phyloP scores from a whole-genome alignment of 37 sponge, comb jelly and placozoan genomes.

The Geodia barretti region DNA sequence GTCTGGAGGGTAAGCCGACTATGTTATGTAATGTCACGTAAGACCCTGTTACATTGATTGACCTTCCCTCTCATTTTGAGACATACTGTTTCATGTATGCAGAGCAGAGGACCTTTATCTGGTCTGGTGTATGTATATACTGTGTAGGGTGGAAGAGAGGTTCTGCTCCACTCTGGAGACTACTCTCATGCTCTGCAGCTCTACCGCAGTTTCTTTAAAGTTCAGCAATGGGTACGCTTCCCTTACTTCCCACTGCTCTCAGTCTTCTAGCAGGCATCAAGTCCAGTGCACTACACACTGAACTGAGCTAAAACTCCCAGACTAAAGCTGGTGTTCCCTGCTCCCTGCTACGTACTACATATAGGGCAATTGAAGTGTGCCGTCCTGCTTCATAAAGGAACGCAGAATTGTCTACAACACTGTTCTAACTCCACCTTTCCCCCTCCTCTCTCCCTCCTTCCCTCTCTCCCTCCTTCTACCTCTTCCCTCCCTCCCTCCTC shows the following conservation, averaged over 20 bases:
- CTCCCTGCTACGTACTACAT: background rate
- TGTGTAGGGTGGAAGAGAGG: conserved; percentile 34
- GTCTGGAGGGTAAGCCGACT: conserved; percentile 15
- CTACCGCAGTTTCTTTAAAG: background rate
- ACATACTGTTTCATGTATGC: background rate
- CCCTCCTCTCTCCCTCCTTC: background rate
- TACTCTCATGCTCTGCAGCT: conserved; percentile 27
- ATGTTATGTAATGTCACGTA: background rate
- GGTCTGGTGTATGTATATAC: no score
- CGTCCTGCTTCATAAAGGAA: background rate
- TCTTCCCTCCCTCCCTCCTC: conserved; percentile 7
- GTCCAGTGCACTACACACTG: no score
- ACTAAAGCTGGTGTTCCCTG: background rate
- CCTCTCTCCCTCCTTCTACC: background rate
- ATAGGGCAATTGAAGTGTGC: background rate
- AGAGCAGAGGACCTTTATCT: no score
- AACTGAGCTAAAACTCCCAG: background rate
- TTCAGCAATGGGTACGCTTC: background rate
- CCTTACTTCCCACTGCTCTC: no score
- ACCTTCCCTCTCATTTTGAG: background rate
- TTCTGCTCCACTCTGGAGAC: background rate
- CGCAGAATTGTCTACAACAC: background rate
- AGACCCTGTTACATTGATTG: background rate
- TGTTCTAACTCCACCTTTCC: background rate
- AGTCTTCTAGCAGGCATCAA: no score